These are phyloP conservation scores for Morpho deidamia DNA, from an alignment of 2,888 invertebrate species.

Conservation along the genomic window DNA sequence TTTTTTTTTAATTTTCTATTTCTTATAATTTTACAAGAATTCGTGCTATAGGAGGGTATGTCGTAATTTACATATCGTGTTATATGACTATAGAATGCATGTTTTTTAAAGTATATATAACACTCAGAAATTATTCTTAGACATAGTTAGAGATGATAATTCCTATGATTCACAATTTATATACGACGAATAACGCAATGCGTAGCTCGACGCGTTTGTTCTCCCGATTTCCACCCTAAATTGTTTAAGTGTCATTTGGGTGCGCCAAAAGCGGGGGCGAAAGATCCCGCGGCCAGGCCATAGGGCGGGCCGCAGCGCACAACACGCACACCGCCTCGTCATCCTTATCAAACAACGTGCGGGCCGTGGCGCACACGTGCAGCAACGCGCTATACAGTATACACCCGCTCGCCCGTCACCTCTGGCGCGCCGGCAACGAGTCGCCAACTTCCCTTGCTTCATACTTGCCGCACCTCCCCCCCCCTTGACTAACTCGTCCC, in stretches of 20 bases:
- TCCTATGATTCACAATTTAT: not conserved
- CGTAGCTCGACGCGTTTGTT: slow-evolving; percentile 15
- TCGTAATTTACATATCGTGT: too few species aligned
- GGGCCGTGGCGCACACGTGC: slow-evolving; percentile 20
- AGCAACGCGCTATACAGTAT: slow-evolving; percentile 45
- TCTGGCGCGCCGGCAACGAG: slow-evolving; percentile 23
- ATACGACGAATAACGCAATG: slow-evolving; percentile 18
- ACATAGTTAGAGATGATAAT: too few species aligned
- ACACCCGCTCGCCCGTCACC: slow-evolving; percentile 19
- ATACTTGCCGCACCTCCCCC: slow-evolving; percentile 33
- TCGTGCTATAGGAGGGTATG: too few species aligned
- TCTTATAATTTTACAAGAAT: too few species aligned
- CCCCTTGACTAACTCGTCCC: slow-evolving; percentile 33
- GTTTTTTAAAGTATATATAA: too few species aligned
- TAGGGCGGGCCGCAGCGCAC: slow-evolving; percentile 19
- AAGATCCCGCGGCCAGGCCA: slow-evolving; percentile 13
- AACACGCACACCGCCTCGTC: slow-evolving; percentile 22
- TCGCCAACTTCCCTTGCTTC: slow-evolving; percentile 36
- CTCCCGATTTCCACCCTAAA: slow-evolving; percentile 27
- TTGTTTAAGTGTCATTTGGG: slow-evolving; percentile 31
- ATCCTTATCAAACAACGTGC: slow-evolving; percentile 21
- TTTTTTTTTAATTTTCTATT: too few species aligned
- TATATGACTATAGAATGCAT: too few species aligned
- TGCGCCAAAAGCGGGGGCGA: slow-evolving; percentile 29
- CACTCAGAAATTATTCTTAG: too few species aligned